These are phyloP conservation scores for Pseudomyrmex cubaensis DNA, from an alignment of 1,140 invertebrate genomes.

Conservation along the genomic window DNA sequence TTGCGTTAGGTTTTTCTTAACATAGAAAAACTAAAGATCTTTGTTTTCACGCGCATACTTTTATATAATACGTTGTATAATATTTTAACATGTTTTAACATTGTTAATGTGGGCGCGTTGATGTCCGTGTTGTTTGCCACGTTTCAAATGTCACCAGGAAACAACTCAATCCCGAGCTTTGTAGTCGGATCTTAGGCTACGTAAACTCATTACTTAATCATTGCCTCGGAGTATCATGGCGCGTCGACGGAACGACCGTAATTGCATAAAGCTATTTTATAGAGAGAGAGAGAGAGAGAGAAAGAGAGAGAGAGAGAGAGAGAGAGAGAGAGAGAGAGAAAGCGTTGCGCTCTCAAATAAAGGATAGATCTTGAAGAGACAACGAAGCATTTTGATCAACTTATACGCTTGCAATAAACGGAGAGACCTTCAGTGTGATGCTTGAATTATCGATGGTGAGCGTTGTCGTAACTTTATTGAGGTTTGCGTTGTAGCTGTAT, in stretches of 20 bases:
- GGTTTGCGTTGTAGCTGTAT: too few species aligned
- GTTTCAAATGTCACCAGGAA: slow-evolving; percentile 45
- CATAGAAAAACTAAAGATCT: too few species aligned
- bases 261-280: slow-evolving; percentile 33
- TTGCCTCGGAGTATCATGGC: slow-evolving; percentile 23
- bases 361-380: not conserved
- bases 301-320: too few species aligned
- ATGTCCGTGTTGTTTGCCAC: not conserved
- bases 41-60: not conserved
- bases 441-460: not conserved
- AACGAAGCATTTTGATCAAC: slow-evolving; percentile 18
- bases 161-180: slow-evolving; percentile 51
- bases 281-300: too few species aligned
- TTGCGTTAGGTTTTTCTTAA: too few species aligned
- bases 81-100: slow-evolving; percentile 13
- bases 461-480: not conserved
- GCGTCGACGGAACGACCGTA: slow-evolving; percentile 3
- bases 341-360: not conserved
- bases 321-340: too few species aligned
- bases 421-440: not conserved
- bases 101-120: slow-evolving; percentile 19
- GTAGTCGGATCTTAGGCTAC: slow-evolving; percentile 51
- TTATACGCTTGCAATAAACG: not conserved
- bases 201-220: slow-evolving; percentile 59
- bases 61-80: slow-evolving; percentile 4